phyloP scores from a whole-genome alignment of 2,113 vertebrate species.

The Chlorocebus sabaeus region DNA sequence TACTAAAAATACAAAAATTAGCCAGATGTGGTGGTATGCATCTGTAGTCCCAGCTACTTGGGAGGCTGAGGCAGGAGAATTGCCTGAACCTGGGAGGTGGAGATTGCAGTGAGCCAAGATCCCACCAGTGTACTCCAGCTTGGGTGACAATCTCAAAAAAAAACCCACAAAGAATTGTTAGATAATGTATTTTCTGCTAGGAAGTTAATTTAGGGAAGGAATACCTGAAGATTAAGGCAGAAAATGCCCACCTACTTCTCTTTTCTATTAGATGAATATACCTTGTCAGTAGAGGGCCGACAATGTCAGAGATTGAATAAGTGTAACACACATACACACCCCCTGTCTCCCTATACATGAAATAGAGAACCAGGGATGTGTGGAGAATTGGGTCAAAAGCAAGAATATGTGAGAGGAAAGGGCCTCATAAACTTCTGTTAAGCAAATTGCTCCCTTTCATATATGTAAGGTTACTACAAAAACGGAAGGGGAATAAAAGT shows the following conservation, averaged over 20 bases:
- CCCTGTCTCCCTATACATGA: not conserved
- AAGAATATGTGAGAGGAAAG: not conserved
- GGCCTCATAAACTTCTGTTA: not conserved
- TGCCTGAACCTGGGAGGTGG: too few relatives aligned
- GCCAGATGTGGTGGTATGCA: too few relatives aligned
- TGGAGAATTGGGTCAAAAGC: not conserved
- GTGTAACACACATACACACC: not conserved
- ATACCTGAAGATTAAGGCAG: not conserved
- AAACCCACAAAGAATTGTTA: not conserved
- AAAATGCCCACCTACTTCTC: not conserved
- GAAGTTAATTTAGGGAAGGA: slow-evolving; percentile 11
- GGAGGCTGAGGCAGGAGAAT: too few relatives aligned
- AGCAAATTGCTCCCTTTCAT: not conserved
- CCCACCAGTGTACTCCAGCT: too few relatives aligned
- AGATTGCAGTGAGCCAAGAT: too few relatives aligned
- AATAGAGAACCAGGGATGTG: not conserved
- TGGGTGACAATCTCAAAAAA: too few relatives aligned
- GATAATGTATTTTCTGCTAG: slow-evolving; percentile 2
- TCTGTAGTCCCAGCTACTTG: too few relatives aligned
- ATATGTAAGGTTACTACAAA: slow-evolving; percentile 75
- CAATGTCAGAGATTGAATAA: not conserved
- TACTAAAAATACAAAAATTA: too few relatives aligned
- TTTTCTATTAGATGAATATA: not conserved
- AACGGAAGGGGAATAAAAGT: slow-evolving; percentile 82
- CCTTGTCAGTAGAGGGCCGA: not conserved